phyloP scores from a whole-genome alignment of 2,113 vertebrate genomes.

The Daubentonia madagascariensis region DNA sequence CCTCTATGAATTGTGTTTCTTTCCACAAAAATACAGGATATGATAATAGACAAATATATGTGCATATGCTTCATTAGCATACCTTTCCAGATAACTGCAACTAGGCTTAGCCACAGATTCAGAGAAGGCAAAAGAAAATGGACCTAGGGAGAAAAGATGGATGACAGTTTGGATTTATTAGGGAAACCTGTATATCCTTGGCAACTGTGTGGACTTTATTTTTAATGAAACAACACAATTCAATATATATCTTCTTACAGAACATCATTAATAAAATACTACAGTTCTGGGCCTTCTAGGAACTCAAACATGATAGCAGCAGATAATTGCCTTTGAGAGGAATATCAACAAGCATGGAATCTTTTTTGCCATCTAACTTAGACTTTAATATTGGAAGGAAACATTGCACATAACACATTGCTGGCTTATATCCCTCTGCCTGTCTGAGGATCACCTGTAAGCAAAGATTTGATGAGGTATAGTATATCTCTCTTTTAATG shows the following conservation, averaged over 20 bases:
- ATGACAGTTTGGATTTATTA: background rate
- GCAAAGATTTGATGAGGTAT: background rate
- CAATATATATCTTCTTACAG: constrained; percentile 66
- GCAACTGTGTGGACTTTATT: constrained; percentile 49
- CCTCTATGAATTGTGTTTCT: background rate
- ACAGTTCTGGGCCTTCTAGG: constrained; percentile 52
- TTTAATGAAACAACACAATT: constrained; percentile 74
- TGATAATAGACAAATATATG: background rate
- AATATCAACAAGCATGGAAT: constrained; percentile 52
- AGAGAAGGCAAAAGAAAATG: constrained; percentile 9
- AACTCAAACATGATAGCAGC: constrained; percentile 65
- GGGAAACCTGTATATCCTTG: constrained; percentile 23
- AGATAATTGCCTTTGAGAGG: constrained; percentile 75
- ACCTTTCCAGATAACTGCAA: background rate
- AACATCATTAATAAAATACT: constrained; percentile 78
- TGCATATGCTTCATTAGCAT: background rate
- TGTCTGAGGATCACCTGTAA: background rate
- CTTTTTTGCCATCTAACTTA: constrained; percentile 52
- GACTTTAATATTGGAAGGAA: constrained; percentile 45
- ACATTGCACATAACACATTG: background rate
- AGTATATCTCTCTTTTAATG: background rate
- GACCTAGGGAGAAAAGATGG: background rate
- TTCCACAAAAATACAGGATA: background rate
- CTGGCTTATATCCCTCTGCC: background rate
- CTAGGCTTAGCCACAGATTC: background rate